Base-by-base conservation (phyloP, 2,888 invertebrate genomes). In the Protonemura montana region DNA sequence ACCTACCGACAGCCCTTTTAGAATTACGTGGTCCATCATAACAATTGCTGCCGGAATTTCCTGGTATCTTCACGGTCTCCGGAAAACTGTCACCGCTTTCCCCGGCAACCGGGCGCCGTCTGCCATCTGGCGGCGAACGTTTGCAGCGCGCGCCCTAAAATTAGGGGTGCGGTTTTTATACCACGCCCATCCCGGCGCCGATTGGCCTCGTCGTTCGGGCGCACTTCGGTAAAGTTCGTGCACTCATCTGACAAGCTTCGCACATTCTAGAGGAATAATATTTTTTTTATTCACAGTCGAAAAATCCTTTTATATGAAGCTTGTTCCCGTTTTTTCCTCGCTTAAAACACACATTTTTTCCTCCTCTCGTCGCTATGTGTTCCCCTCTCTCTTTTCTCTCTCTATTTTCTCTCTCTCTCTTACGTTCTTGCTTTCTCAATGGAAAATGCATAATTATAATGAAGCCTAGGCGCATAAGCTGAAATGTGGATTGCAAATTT, bases 141-240 rank as follows among this genome's bases (percentile, higher is more conserved):
- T 28, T 16, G 86, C 41, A 27, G 28, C 35, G 25, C 3, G 26
- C n/a, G 86, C 41, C 16, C 10, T 35, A 21, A 82, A 86, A 80
- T 81, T 81, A 82, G 86, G 85, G 86, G 86, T 85, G 85, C 76
- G 77, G 59, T 85, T 28, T 59, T 85, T 25, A 41, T 42, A 85
- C 85, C 87, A 85, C 82, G 85, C 87, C 82, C 85, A 76, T 35
- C 25, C 41, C 85, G n/a, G 27, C 26, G n/a, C 80, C 85, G 85
- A 86, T 86, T 86, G 86, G 86, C 86, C 59, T 86, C 81, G 59
- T 86, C 80, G 16, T 76, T 86, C 86, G 86, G 26, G 25, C 7
- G 16, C 0, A 28, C 84, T 29, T 86, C 86, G 85, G 87, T 27
- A 84, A 26, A 21, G 27, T 30, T 84, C 84, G 84, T 59, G 59